A percentile compares a stretch with the other conserved stretches of the same genome.
Conservation (phyloP, 2,113 vertebrate genomes). For the Chiloscyllium plagiosum region DNA sequence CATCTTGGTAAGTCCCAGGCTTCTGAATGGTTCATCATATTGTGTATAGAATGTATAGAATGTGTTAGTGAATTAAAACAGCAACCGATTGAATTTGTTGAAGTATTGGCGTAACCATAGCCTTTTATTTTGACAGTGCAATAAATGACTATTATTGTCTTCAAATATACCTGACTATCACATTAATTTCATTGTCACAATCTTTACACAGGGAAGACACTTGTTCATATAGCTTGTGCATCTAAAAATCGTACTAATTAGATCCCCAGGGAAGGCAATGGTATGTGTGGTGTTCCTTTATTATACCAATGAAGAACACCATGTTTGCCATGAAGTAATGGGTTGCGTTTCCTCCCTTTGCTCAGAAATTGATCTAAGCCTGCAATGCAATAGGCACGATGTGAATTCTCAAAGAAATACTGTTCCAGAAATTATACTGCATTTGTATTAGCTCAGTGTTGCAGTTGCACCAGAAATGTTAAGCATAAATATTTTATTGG, state of each 20-base stretch:
- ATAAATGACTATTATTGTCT: not conserved
- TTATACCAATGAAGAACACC: not conserved
- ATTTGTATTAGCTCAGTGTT: not conserved
- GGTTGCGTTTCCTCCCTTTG: no score
- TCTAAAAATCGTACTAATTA: not conserved
- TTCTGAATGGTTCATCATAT: not conserved
- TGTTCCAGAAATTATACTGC: not conserved
- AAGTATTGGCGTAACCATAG: not conserved
- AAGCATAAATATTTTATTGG: not conserved
- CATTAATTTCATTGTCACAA: not conserved
- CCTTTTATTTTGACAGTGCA: not conserved
- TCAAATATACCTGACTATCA: not conserved
- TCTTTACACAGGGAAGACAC: not conserved
- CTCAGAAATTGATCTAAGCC: not conserved
- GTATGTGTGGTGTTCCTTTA: not conserved
- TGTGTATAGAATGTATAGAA: not conserved
- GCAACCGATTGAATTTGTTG: not conserved
- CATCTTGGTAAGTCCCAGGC: not conserved
- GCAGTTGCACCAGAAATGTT: not conserved
- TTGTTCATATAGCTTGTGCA: not conserved
- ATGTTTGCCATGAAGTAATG: not conserved
- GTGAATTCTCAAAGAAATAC: not conserved
- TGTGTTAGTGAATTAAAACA: not conserved
- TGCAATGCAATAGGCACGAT: no score
- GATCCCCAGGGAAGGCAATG: not conserved